Percentiles rank a stretch among this genome's conserved stretches.
phyloP scores from a whole-genome alignment of 2,113 vertebrate genomes.

The Leptosomus discolor region DNA sequence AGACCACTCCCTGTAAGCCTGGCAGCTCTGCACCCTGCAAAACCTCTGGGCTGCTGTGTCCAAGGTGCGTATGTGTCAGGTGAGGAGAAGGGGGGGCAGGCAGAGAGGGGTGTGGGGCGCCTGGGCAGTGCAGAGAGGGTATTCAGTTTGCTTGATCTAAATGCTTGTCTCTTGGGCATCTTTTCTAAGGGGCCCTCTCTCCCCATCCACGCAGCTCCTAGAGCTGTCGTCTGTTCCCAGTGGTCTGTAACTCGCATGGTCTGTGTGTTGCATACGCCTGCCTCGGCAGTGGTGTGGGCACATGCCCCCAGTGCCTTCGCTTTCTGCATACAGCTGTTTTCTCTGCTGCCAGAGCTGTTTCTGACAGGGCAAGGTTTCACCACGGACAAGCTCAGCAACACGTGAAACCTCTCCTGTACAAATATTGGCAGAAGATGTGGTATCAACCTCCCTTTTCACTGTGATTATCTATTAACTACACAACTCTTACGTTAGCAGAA shows the following conservation, averaged over 20 bases:
- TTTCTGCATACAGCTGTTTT: background rate
- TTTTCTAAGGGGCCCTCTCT: background rate
- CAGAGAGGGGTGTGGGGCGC: background rate
- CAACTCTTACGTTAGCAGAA: background rate
- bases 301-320: background rate
- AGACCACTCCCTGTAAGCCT: background rate
- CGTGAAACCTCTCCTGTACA: background rate
- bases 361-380: background rate
- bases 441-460: background rate
- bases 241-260: accelerated
- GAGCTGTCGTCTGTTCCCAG: background rate
- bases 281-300: background rate
- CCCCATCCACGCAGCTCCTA: background rate
- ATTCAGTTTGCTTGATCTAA: background rate
- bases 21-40: background rate
- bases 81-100: background rate
- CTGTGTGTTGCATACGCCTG: accelerated
- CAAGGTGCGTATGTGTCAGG: accelerated
- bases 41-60: background rate
- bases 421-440: background rate
- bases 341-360: background rate
- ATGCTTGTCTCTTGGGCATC: background rate
- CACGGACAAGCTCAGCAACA: background rate
- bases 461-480: background rate
- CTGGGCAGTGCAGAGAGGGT: background rate